Percentiles rank a stretch among this genome's conserved stretches.
Conservation (phyloP, 1,140 invertebrate genomes). For the Drosophila saltans region DNA sequence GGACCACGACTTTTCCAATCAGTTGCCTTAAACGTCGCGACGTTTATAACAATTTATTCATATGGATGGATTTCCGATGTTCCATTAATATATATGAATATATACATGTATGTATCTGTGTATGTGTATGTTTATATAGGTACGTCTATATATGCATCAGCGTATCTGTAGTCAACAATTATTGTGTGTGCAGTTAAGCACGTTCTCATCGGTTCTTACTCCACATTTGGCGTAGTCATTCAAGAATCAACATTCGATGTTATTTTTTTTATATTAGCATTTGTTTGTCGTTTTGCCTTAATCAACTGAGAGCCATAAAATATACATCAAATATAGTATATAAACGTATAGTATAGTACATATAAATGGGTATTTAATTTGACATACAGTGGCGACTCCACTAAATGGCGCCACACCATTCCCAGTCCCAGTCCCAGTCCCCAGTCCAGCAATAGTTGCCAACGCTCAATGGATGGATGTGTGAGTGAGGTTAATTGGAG, state of each 20-base stretch:
- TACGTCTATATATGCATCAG: too few relatives aligned
- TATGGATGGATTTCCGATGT: constrained; percentile 77
- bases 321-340: constrained; percentile 39
- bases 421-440: neutral
- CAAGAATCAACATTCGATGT: constrained; percentile 53
- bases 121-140: neutral
- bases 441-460: constrained; percentile 51
- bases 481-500: constrained; percentile 6
- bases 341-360: neutral
- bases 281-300: constrained; percentile 53
- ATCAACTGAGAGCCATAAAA: constrained; percentile 70
- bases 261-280: constrained; percentile 29
- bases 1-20: neutral
- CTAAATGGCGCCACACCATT: constrained; percentile 62
- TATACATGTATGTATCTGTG: neutral
- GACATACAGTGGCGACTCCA: constrained; percentile 32
- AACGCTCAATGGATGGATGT: constrained; percentile 2
- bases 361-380: constrained; percentile 69
- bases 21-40: constrained; percentile 26
- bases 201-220: constrained; percentile 50
- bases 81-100: constrained; percentile 1
- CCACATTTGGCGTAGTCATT: constrained; percentile 30
- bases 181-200: constrained; percentile 5
- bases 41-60: constrained; percentile 29
- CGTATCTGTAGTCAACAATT: neutral